phyloP scores from a whole-genome alignment of 2,113 vertebrate species.

The Callionymus lyra region DNA sequence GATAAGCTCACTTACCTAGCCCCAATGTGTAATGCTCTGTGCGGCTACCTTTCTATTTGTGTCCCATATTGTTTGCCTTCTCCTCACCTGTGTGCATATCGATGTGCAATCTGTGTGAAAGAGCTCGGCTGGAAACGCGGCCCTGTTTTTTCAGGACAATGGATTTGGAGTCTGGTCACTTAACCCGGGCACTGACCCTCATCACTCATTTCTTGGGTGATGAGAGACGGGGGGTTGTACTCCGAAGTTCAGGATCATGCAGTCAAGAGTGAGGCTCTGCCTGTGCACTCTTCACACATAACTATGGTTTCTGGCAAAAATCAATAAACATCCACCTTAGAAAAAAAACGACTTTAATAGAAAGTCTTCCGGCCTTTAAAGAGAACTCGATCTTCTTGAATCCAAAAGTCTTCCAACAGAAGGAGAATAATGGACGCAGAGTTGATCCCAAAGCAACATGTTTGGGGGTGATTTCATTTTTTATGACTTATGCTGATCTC shows the following conservation, averaged over 20 bases:
- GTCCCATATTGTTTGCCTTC: constrained; percentile 7
- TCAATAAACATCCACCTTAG: too few species aligned
- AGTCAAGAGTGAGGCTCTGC: constrained; percentile 11
- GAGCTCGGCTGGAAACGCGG: constrained; percentile 2
- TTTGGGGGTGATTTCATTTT: too few species aligned
- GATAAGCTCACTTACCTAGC: constrained; percentile 51
- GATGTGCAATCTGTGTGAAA: constrained; percentile 2
- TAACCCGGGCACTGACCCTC: constrained; percentile 54
- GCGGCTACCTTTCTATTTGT: constrained; percentile 11
- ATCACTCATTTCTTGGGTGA: constrained; percentile 33
- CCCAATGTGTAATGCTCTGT: constrained; percentile 18
- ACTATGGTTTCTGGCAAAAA: too few species aligned
- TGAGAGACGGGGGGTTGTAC: constrained; percentile 14
- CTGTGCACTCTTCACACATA: not conserved
- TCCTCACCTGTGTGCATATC: constrained; percentile 5
- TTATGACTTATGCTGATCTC: too few species aligned
- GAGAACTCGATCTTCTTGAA: too few species aligned
- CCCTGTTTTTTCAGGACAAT: constrained; percentile 10
- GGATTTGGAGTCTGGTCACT: constrained; percentile 39
- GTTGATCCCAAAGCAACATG: too few species aligned
- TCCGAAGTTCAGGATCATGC: constrained; percentile 42
- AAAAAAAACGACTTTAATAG: too few species aligned
- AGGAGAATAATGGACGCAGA: too few species aligned
- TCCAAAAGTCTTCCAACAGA: too few species aligned
- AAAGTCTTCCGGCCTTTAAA: too few species aligned